These are phyloP conservation scores for Laupala kohalensis DNA, from an alignment of 1,140 invertebrate genomes.

Conservation along the genomic window DNA sequence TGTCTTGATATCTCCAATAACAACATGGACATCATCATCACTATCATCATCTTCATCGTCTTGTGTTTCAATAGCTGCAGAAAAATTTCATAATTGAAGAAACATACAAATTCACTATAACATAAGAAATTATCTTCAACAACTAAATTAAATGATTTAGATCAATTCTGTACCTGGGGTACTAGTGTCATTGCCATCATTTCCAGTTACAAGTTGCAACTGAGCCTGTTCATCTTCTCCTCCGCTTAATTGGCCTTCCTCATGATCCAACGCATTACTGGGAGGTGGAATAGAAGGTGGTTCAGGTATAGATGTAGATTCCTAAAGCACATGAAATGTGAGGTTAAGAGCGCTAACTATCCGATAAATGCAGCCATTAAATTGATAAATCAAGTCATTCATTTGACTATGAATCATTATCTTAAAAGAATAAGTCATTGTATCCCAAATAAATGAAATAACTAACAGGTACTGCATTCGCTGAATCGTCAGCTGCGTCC, in stretches of 20 bases:
- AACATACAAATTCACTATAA: background rate
- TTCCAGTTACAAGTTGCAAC: conserved; percentile 34
- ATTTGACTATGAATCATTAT: background rate
- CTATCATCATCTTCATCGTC: conserved; percentile 63
- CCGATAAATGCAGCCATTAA: background rate
- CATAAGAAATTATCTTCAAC: background rate
- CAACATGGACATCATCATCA: conserved; percentile 72
- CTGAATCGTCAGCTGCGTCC: background rate
- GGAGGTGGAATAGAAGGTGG: conserved; percentile 12
- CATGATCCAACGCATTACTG: conserved; percentile 12
- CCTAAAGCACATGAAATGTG: background rate
- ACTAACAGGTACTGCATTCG: background rate
- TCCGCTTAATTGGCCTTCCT: conserved; percentile 16
- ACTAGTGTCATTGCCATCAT: conserved; percentile 35
- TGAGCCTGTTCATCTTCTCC: conserved; percentile 12
- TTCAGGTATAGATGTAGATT: background rate
- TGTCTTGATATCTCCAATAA: conserved; percentile 71
- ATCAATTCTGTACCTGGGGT: background rate
- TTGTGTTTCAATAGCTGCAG: conserved; percentile 25
- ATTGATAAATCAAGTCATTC: background rate
- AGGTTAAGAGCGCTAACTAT: background rate
- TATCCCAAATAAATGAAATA: background rate
- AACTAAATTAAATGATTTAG: background rate
- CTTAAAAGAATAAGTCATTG: background rate
- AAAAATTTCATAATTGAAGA: background rate